phyloP scores from a whole-genome alignment of 2,888 invertebrate genomes.

The Choristoneura rosaceana region DNA sequence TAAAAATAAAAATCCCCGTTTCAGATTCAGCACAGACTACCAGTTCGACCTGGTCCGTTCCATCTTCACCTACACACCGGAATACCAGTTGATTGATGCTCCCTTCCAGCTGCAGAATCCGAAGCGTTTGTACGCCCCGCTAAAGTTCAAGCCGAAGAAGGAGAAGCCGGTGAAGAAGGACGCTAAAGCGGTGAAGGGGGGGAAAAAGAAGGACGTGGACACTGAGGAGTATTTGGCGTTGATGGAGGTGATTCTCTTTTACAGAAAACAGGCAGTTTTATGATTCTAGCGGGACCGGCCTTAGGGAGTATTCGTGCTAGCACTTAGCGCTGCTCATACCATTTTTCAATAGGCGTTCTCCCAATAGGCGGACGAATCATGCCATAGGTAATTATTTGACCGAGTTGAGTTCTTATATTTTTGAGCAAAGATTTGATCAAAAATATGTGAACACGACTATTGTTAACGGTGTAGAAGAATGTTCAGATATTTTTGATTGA shows the following conservation, averaged over 20 bases:
- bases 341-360: no score
- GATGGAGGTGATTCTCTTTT: constrained; percentile 58
- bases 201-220: constrained; percentile 63
- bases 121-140: constrained; percentile 59
- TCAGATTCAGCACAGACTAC: constrained; percentile 76
- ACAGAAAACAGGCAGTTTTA: no score
- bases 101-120: constrained; percentile 69
- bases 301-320: no score
- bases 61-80: constrained; percentile 71
- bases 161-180: constrained; percentile 64
- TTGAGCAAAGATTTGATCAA: no score
- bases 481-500: no score
- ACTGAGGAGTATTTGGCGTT: constrained; percentile 67
- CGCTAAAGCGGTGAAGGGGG: constrained; percentile 53
- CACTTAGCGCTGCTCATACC: no score
- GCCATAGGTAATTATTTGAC: no score
- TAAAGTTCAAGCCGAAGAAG: constrained; percentile 62
- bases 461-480: no score
- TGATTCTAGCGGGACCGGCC: no score
- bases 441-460: no score
- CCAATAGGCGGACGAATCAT: no score
- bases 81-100: constrained; percentile 64
- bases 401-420: no score
- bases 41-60: constrained; percentile 74
- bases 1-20: not conserved